Percentiles rank a stretch among this genome's conserved stretches.
Evolutionary conservation across 2,113 vertebrate genomes (phyloP).

Genomic region (Lipophrys pholis): DNA sequence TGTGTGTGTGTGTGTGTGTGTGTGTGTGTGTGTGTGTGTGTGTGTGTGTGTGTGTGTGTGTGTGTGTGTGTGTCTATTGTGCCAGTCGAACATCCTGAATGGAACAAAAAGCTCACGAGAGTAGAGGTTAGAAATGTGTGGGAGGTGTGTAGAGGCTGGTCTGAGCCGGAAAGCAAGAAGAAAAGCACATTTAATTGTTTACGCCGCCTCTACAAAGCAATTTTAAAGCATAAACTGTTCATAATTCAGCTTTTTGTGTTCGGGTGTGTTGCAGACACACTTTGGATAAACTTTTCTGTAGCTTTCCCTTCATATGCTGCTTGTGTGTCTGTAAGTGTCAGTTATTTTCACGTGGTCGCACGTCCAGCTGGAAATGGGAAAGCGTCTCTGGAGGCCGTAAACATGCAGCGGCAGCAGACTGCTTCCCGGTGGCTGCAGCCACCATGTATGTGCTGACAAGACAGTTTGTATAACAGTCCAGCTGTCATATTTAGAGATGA

Average conservation of each 20-base stretch:
- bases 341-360: conserved; percentile 10
- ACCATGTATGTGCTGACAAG: conserved; percentile 32
- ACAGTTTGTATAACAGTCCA: conserved; percentile 1
- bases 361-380: conserved; percentile 39
- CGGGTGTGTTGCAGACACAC: too few species aligned
- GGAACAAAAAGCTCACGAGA: conserved; percentile 26
- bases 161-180: neutral
- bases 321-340: neutral
- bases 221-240: too few species aligned
- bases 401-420: conserved; percentile 61
- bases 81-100: conserved; percentile 27
- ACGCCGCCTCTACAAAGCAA: neutral
- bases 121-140: conserved; percentile 13
- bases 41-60: conserved; percentile 10
- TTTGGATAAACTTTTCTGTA: neutral
- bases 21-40: too few species aligned
- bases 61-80: conserved; percentile 22
- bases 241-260: too few species aligned
- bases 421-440: conserved; percentile 10
- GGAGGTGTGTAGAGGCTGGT: conserved; percentile 12
- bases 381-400: conserved; percentile 52
- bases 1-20: too few species aligned
- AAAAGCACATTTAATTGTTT: neutral
- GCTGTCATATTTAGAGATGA: conserved; percentile 6
- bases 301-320: neutral